Evolutionary conservation across 2,888 invertebrate species (phyloP).

Genomic region (Tipula unca): DNA sequence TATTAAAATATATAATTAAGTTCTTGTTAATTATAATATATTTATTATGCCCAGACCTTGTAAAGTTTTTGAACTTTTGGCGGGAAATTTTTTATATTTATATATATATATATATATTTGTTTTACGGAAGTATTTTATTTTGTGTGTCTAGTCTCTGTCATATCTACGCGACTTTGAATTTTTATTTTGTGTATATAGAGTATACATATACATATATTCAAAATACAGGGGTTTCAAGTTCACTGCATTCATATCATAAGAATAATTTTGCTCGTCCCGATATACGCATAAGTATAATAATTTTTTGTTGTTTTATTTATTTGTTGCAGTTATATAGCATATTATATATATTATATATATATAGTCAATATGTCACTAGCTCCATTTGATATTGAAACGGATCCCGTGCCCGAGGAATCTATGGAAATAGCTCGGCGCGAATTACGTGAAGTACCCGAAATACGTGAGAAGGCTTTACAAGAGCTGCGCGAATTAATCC

Average conservation of each 20-base stretch:
- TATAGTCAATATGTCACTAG: not conserved
- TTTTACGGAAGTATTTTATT: not conserved
- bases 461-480: slow-evolving; percentile 51
- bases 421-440: slow-evolving; percentile 50
- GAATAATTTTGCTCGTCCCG: not conserved
- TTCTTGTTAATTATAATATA: not conserved
- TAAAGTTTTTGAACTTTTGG: not conserved
- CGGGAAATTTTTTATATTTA: not conserved
- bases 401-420: slow-evolving; percentile 38
- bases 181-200: not conserved
- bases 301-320: not conserved
- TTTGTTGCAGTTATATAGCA: not conserved
- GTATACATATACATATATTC: not conserved
- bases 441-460: slow-evolving; percentile 65
- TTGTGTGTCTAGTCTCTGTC: not conserved
- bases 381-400: slow-evolving; percentile 30
- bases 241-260: not conserved
- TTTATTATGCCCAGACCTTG: not conserved
- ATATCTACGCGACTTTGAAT: not conserved
- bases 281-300: not conserved
- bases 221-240: not conserved
- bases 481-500: slow-evolving; percentile 52
- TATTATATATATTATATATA: too few relatives aligned
- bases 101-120: not conserved
- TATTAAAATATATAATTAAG: not conserved